Evolutionary conservation across 1,140 invertebrate species (phyloP).

Genomic region (Pomacea maculata): DNA sequence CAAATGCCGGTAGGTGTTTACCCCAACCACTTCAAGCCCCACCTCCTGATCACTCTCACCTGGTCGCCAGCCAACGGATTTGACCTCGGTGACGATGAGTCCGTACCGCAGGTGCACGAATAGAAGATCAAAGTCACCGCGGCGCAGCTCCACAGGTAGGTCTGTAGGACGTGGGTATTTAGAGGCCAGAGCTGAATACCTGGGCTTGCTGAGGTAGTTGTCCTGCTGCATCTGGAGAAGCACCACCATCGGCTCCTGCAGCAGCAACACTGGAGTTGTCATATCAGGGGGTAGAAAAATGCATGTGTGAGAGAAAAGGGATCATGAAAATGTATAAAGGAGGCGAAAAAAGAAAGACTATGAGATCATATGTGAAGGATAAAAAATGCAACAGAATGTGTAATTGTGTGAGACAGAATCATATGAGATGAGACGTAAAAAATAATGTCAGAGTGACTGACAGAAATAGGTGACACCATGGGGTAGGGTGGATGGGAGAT

Average conservation of each 20-base stretch:
- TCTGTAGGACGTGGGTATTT: background rate
- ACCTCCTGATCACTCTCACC: background rate
- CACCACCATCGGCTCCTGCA: conserved; percentile 23
- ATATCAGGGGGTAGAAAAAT: background rate
- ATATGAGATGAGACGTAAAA: no score
- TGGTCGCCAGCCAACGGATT: conserved; percentile 18
- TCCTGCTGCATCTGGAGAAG: conserved; percentile 20
- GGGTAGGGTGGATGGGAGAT: no score
- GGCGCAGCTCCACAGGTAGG: background rate
- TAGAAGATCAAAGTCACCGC: conserved; percentile 18
- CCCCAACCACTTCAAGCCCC: no score
- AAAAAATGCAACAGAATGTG: no score
- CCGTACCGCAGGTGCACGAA: conserved; percentile 15
- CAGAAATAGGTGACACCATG: no score
- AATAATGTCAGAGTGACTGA: no score
- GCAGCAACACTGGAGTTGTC: background rate
- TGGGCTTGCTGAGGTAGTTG: conserved; percentile 21
- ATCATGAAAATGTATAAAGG: background rate
- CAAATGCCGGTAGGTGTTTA: no score
- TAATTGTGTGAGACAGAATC: no score
- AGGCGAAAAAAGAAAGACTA: no score
- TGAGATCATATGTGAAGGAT: no score
- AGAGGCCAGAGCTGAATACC: background rate
- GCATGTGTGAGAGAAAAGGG: background rate
- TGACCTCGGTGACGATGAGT: conserved; percentile 14